These are phyloP conservation scores for Drosophila parabipectinata DNA, from an alignment of 1,140 invertebrate species.

Conservation along the genomic window DNA sequence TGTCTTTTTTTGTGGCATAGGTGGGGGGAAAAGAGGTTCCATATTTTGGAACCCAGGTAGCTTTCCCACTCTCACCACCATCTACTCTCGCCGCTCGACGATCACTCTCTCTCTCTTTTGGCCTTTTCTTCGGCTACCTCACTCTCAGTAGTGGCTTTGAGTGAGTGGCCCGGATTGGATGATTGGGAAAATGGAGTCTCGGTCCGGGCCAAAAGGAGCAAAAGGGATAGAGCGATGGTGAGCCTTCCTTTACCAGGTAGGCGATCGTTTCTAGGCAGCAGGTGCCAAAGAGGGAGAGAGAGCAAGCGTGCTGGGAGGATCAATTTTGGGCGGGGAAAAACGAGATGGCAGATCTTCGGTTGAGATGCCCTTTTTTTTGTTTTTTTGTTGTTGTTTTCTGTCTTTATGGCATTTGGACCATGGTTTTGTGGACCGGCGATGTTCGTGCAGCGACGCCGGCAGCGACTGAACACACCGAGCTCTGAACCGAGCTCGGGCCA, in stretches of 20 bases:
- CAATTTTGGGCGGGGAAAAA: conserved; percentile 4
- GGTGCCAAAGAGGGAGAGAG: neutral
- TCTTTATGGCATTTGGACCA: conserved; percentile 12
- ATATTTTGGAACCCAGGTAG: neutral
- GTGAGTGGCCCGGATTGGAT: conserved; percentile 39
- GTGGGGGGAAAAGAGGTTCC: neutral
- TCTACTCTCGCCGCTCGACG: neutral
- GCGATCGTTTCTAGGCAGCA: neutral
- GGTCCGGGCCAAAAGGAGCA: conserved; percentile 31
- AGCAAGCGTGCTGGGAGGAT: neutral
- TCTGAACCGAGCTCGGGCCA: conserved; percentile 31
- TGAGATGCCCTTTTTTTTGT: neutral
- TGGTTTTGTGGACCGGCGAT: conserved; percentile 9
- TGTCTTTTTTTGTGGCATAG: no score
- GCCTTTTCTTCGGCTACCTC: neutral
- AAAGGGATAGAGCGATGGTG: conserved; percentile 22
- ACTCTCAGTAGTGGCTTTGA: conserved; percentile 11
- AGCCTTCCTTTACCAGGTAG: conserved; percentile 22
- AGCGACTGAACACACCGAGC: conserved; percentile 34
- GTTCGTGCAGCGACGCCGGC: conserved; percentile 35
- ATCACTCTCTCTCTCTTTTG: conserved; percentile 1
- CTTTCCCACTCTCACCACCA: neutral
- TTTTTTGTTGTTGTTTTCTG: no score
- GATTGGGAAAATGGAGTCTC: conserved; percentile 15
- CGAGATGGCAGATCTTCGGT: conserved; percentile 1